Evolutionary conservation across 2,888 invertebrate species (phyloP).

Genomic region (Nemotelus pantherinus): DNA sequence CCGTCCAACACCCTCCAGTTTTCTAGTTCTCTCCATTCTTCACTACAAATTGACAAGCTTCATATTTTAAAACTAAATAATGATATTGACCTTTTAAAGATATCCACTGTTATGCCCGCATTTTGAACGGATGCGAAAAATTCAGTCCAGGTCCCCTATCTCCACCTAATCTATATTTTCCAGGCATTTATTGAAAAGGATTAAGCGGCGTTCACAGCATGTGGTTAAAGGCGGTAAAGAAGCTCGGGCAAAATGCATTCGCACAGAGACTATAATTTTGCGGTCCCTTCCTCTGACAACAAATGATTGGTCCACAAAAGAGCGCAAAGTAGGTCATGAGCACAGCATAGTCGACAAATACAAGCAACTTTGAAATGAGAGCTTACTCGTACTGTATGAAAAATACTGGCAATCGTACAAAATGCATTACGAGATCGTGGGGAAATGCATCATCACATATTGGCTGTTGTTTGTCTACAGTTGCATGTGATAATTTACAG

Average conservation of each 20-base stretch:
- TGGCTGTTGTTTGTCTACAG: constrained; percentile 6
- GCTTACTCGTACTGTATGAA: constrained; percentile 22
- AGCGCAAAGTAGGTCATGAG: constrained; percentile 12
- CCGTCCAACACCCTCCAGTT: too few species aligned
- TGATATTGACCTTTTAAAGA: too few species aligned
- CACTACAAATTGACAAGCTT: too few species aligned
- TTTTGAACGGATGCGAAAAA: too few species aligned
- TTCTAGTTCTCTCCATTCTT: too few species aligned
- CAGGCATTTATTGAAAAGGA: neutral
- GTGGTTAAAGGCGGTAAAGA: constrained; percentile 28
- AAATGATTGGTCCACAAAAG: constrained; percentile 9
- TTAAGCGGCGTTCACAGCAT: constrained; percentile 13
- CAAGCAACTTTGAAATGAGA: constrained; percentile 14
- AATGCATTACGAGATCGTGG: constrained; percentile 30
- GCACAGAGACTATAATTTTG: constrained; percentile 3
- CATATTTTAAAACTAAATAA: too few species aligned
- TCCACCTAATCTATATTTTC: too few species aligned
- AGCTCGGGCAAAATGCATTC: constrained; percentile 11
- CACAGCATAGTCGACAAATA: neutral
- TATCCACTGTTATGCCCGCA: too few species aligned
- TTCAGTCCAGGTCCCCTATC: too few species aligned
- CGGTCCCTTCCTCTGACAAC: neutral
- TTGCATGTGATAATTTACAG: neutral
- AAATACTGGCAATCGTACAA: constrained; percentile 4
- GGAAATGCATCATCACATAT: constrained; percentile 36